Evolutionary conservation across 2,797 vertebrate genomes (phyloP).

Genomic region (Schizopygopsis malacanthus): DNA sequence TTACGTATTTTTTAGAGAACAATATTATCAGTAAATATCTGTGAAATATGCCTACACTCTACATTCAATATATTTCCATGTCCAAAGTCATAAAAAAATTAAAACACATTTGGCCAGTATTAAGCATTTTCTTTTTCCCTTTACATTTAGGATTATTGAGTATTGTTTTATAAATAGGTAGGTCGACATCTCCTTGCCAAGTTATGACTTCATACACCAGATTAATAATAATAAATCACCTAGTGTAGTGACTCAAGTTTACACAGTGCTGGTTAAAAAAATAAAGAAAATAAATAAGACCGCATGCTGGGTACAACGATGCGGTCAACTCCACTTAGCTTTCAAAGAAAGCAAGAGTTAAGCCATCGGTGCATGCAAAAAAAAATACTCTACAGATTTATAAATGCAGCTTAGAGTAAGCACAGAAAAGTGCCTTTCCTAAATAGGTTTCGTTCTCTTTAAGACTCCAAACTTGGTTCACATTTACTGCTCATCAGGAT

Average conservation of each 20-base stretch:
- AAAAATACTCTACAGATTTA: background rate
- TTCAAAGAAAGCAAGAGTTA: constrained; percentile 8
- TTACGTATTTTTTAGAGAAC: background rate
- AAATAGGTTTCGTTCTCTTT: constrained; percentile 28
- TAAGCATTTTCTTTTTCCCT: background rate
- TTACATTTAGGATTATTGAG: background rate
- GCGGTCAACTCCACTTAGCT: background rate
- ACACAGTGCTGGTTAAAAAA: background rate
- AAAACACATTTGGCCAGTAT: background rate
- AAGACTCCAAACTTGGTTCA: constrained; percentile 38
- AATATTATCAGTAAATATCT: background rate
- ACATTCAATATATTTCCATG: background rate
- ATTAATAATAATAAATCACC: background rate
- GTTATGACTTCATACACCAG: background rate
- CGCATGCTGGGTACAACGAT: background rate
- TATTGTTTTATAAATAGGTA: background rate
- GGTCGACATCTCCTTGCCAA: background rate
- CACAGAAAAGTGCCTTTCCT: constrained; percentile 12
- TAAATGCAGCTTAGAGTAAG: constrained; percentile 16
- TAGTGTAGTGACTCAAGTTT: background rate
- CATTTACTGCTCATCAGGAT: constrained; percentile 46
- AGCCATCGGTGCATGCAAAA: background rate
- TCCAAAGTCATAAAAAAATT: too few relatives aligned
- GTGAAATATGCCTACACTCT: background rate
- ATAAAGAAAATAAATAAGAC: background rate